Percentiles rank a stretch among this genome's conserved stretches.
phyloP scores from a whole-genome alignment of 2,888 invertebrate genomes.

The Erannis defoliaria region DNA sequence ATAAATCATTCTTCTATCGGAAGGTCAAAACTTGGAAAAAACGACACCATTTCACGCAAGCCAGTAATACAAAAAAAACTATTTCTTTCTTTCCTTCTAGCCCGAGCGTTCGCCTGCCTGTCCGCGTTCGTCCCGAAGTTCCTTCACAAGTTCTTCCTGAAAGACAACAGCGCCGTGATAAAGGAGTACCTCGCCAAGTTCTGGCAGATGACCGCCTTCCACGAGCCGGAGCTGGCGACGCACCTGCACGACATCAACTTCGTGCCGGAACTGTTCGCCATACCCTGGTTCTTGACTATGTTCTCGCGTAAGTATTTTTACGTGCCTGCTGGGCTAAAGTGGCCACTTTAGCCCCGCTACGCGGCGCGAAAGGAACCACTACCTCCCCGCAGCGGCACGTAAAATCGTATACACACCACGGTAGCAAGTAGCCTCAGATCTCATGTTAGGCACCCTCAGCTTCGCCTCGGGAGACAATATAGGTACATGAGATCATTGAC shows the following conservation, averaged over 20 bases:
- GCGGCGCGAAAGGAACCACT: too few relatives aligned
- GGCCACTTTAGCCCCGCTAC: too few relatives aligned
- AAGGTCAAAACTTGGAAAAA: not conserved
- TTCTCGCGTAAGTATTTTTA: constrained; percentile 98
- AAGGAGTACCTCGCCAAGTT: constrained; percentile 99
- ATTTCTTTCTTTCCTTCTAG: constrained; percentile 77
- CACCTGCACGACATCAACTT: constrained; percentile 97
- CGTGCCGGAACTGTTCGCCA: constrained; percentile 98
- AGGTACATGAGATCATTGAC: too few relatives aligned
- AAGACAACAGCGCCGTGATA: constrained; percentile 98
- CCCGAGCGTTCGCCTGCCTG: constrained; percentile 97
- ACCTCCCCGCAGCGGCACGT: too few relatives aligned
- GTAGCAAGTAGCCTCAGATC: too few relatives aligned
- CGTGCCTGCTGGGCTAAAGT: too few relatives aligned
- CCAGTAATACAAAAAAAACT: too few relatives aligned
- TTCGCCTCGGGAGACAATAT: too few relatives aligned
- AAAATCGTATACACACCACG: too few relatives aligned
- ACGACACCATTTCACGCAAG: not conserved
- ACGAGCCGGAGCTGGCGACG: constrained; percentile 96
- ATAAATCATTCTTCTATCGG: too few relatives aligned
- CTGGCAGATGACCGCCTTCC: constrained; percentile 97
- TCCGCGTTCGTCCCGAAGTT: constrained; percentile 98
- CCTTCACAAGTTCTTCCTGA: constrained; percentile 98
- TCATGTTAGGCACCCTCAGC: too few relatives aligned
- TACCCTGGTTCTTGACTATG: constrained; percentile 99